A percentile compares a stretch with the other conserved stretches of the same genome.
Conservation (phyloP, 2,797 vertebrate genomes). For the Phoebastria nigripes region DNA sequence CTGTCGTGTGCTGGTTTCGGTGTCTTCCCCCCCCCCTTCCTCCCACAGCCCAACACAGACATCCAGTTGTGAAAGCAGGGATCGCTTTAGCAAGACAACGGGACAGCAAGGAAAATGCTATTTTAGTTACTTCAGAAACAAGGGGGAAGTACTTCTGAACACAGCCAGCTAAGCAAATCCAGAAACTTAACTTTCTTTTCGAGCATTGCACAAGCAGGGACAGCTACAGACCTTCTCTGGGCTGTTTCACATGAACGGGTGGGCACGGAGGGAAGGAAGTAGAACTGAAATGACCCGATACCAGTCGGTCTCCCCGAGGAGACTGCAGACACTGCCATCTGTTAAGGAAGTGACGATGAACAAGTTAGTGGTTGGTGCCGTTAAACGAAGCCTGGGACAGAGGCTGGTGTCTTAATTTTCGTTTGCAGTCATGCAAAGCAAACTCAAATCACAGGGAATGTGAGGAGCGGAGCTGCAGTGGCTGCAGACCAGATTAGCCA, state of each 20-base stretch:
- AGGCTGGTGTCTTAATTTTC: neutral
- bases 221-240: neutral
- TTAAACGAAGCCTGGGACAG: fast-evolving
- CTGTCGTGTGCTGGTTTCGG: fast-evolving
- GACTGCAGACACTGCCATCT: neutral
- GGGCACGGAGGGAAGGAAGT: fast-evolving
- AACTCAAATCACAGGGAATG: neutral
- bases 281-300: fast-evolving
- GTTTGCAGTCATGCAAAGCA: neutral
- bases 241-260: fast-evolving
- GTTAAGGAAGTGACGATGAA: neutral
- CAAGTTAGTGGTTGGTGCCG: fast-evolving
- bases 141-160: no score
- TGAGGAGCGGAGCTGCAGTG: neutral
- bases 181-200: no score
- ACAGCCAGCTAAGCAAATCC: neutral
- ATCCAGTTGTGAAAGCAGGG: no score
- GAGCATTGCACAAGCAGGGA: fast-evolving
- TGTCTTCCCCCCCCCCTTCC: fast-evolving
- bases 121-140: neutral
- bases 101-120: neutral
- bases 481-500: neutral
- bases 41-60: neutral
- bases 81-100: fast-evolving
- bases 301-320: fast-evolving